Conservation (phyloP, 2,888 invertebrate species). For the Ephialtes manifestator region DNA sequence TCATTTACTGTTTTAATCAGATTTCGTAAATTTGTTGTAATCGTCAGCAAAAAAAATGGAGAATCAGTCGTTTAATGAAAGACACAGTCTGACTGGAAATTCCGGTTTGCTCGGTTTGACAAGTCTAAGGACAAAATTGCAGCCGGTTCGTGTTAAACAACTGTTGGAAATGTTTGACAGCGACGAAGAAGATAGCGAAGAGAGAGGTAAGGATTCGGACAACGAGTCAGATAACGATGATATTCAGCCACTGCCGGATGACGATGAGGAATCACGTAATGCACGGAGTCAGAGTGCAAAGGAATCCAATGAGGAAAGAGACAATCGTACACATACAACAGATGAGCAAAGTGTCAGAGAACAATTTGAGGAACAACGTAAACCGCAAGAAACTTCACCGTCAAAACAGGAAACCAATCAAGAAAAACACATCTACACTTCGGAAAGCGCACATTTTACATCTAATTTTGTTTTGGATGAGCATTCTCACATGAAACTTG, state of each 20-base stretch:
- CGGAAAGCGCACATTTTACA: slow-evolving; percentile 21
- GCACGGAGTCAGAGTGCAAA: not conserved
- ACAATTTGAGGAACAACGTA: too few relatives aligned
- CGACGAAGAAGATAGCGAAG: slow-evolving; percentile 79
- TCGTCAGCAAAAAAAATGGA: slow-evolving; percentile 67
- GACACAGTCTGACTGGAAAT: slow-evolving; percentile 65
- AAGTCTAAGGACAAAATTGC: slow-evolving; percentile 62
- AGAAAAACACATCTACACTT: slow-evolving; percentile 9
- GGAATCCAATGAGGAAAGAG: slow-evolving; percentile 4
- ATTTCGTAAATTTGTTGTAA: not conserved
- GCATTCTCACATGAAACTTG: not conserved
- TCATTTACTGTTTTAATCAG: not conserved
- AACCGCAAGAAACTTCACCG: not conserved
- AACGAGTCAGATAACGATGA: slow-evolving; percentile 73
- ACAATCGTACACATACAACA: not conserved
- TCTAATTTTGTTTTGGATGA: slow-evolving; percentile 38
- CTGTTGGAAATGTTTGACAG: slow-evolving; percentile 75
- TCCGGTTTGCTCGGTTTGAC: slow-evolving; percentile 55
- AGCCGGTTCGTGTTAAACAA: slow-evolving; percentile 79
- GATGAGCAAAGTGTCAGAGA: not conserved
- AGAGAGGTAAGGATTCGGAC: slow-evolving; percentile 73
- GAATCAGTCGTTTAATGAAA: slow-evolving; percentile 69
- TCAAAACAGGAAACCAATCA: not conserved
- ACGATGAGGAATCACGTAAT: slow-evolving; percentile 17
- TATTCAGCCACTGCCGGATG: slow-evolving; percentile 58